Evolutionary conservation across 2,888 invertebrate species (phyloP).

Genomic region (Gibbula magus): DNA sequence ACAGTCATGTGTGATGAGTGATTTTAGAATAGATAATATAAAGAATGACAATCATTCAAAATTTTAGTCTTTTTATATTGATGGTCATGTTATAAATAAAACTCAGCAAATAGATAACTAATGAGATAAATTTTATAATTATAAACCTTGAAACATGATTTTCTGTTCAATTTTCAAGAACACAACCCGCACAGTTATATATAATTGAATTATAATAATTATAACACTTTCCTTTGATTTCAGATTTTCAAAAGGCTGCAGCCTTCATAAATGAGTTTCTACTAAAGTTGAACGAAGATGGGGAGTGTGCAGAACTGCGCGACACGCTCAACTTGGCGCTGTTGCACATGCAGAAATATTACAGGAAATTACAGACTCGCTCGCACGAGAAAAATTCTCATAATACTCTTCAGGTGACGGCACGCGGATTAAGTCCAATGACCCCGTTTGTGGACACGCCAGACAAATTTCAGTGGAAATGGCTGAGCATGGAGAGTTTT

Average conservation of each 20-base stretch:
- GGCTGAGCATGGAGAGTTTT: constrained; percentile 69
- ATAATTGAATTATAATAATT: too few species aligned
- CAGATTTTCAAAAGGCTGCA: constrained; percentile 75
- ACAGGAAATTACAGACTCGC: constrained; percentile 61
- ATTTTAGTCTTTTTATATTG: neutral
- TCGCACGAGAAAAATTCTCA: constrained; percentile 64
- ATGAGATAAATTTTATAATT: too few species aligned
- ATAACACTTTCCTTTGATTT: constrained; percentile 32
- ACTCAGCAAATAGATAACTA: too few species aligned
- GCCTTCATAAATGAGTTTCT: constrained; percentile 74
- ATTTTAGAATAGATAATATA: neutral
- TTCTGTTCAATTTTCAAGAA: too few species aligned
- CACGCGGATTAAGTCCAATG: constrained; percentile 73
- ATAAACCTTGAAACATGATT: too few species aligned
- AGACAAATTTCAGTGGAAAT: constrained; percentile 72
- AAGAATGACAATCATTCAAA: neutral
- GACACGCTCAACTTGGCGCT: constrained; percentile 73
- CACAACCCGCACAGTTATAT: too few species aligned
- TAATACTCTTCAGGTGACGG: constrained; percentile 61
- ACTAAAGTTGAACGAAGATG: constrained; percentile 71
- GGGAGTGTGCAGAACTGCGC: constrained; percentile 73
- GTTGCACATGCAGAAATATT: constrained; percentile 74
- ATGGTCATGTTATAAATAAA: too few species aligned
- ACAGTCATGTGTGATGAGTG: neutral
- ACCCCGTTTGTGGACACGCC: constrained; percentile 74